A percentile compares a stretch with the other conserved stretches of the same genome.
These are phyloP conservation scores for Netelia virgata DNA, from an alignment of 2,888 invertebrate species.

Conservation along the genomic window DNA sequence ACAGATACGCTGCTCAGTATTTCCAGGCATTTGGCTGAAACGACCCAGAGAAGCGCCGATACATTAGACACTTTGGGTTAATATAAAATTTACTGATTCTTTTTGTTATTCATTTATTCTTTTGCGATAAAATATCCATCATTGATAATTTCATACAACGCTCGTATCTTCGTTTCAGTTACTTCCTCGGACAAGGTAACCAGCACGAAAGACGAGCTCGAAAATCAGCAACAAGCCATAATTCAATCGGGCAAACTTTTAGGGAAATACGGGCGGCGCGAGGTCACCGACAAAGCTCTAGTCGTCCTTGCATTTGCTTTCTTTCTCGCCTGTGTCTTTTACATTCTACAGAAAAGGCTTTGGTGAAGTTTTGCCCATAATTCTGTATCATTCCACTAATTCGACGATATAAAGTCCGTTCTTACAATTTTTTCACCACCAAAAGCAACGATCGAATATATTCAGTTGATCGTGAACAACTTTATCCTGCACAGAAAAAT, in stretches of 20 bases:
- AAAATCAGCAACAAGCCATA: conserved; percentile 94
- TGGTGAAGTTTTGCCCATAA: conserved; percentile 86
- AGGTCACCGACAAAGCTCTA: conserved; percentile 97
- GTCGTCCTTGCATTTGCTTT: conserved; percentile 94
- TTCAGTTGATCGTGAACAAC: conserved; percentile 75
- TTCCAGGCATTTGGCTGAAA: conserved; percentile 94
- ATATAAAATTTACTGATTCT: conserved; percentile 54
- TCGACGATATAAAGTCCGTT: neutral
- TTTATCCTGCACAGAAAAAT: conserved; percentile 75
- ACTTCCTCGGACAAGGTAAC: conserved; percentile 85
- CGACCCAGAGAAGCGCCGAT: conserved; percentile 94
- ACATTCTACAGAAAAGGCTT: conserved; percentile 96
- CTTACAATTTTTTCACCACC: conserved; percentile 65
- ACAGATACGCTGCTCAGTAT: conserved; percentile 95
- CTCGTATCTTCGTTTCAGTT: conserved; percentile 80
- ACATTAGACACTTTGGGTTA: conserved; percentile 92
- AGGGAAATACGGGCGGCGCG: conserved; percentile 96
- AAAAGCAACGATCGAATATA: conserved; percentile 76
- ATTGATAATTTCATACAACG: neutral
- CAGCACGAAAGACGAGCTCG: conserved; percentile 93
- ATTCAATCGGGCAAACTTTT: conserved; percentile 95
- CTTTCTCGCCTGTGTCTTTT: conserved; percentile 95
- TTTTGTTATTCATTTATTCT: conserved; percentile 11
- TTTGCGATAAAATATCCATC: conserved; percentile 28
- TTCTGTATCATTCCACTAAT: neutral